Percentiles rank a stretch among this genome's conserved stretches.
Conservation (phyloP, 92 coral and sea anemone species). For the Phenganax stokvisi region DNA sequence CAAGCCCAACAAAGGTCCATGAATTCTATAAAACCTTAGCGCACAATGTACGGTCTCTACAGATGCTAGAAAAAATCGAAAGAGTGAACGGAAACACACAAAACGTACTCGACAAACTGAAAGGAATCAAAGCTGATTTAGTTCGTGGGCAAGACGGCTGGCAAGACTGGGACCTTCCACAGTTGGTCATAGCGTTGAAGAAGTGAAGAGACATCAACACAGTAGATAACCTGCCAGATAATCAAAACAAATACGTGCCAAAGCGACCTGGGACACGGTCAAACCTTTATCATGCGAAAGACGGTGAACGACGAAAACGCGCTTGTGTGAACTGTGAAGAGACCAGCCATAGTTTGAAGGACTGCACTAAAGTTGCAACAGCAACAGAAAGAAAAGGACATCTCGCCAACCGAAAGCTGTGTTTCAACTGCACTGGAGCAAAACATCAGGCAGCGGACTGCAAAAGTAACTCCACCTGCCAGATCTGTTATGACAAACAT, state of each 20-base stretch:
- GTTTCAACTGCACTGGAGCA: too few relatives aligned
- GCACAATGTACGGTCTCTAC: not conserved
- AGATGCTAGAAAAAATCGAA: not conserved
- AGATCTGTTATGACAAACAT: not conserved
- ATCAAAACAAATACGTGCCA: not conserved
- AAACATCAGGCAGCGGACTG: not conserved
- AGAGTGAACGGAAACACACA: not conserved
- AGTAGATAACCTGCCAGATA: not conserved
- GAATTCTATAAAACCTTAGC: constrained; percentile 9
- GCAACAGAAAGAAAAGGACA: not conserved
- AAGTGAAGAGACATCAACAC: not conserved
- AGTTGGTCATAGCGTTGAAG: too few relatives aligned
- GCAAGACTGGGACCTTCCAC: too few relatives aligned
- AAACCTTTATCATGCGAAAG: not conserved
- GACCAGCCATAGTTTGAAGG: not conserved
- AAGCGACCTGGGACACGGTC: not conserved
- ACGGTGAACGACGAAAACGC: not conserved
- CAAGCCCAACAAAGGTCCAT: constrained; percentile 8
- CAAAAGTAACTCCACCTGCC: constrained; percentile 7
- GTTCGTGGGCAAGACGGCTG: too few relatives aligned
- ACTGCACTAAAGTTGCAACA: constrained; percentile 2
- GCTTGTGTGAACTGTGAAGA: constrained; percentile 1
- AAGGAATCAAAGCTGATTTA: too few relatives aligned
- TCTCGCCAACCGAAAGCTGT: too few relatives aligned
- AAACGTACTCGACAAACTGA: not conserved